Evolutionary conservation across 2,797 vertebrate genomes (phyloP), one percentile per base, ranked within the genome.

Genomic region (Bradypodion ventrale): DNA sequence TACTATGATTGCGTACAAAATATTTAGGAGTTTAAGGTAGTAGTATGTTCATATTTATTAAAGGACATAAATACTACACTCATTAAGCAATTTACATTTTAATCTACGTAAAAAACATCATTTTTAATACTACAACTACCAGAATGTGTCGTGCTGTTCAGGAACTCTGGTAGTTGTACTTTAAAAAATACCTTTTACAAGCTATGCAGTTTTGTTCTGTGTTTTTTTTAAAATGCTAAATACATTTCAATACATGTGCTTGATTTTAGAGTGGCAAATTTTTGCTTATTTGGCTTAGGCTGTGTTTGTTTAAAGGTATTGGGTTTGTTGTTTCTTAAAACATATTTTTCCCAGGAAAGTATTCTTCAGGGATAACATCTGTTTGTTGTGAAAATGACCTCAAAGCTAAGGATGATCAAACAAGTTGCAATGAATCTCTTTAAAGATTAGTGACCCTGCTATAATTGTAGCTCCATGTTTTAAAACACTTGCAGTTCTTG

Each of bases 301-400:
- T 7, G 2, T 32, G 4, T 49, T 2, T 70, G 25, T 84, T 44
- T 27, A 16, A 8, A 27, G 1, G 7, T 16, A 60, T 75, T 66
- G 23, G 25, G 59, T 73, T 79, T 87, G 21, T 49, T 69, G 19
- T 40, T 75, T 19, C 65, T 89, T 7, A 63, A 89, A 85, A 65
- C 63, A 32, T 60, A 65, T 82, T 92, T 56, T 93, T 93, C 92
- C 88, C 87, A 87, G 80, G 83, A 83, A 88, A 89, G 35, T 23
- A 84, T 87, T 89, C 52, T 88, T 86, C 42, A 87, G 88, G 85
- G 77, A 40, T 52, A 88, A 83, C 89, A 90, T 92, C 86, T 92
- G 90, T 86, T 92, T 91, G 89, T 79, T 85, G 59, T 80, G 78
- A 89, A 62, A 49, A 49, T 0, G 0, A 91, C 89, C 79, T 89